A percentile compares a stretch with the other conserved stretches of the same genome.
Evolutionary conservation across 2,888 invertebrate genomes (phyloP).

Genomic region (Latheticus oryzae): DNA sequence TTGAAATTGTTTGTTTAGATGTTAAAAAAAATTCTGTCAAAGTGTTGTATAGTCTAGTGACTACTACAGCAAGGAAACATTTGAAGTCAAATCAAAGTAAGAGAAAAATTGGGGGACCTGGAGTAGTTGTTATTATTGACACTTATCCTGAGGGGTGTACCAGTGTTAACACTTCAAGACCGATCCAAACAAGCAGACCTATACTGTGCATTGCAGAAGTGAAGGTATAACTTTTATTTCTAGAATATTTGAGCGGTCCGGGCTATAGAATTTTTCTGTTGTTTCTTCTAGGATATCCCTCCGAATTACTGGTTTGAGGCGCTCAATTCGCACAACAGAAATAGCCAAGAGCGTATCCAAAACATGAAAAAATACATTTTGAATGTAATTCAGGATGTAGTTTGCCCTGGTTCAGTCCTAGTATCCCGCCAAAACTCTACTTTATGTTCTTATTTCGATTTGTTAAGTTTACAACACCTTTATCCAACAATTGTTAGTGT

Average conservation of each 20-base stretch:
- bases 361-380: constrained; percentile 46
- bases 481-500: constrained; percentile 53
- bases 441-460: constrained; percentile 50
- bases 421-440: constrained; percentile 57
- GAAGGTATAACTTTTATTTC: constrained; percentile 67
- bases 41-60: constrained; percentile 71
- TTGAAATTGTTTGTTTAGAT: constrained; percentile 63
- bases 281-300: constrained; percentile 54
- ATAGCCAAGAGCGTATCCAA: constrained; percentile 38
- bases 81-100: constrained; percentile 66
- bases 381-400: constrained; percentile 52
- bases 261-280: constrained; percentile 39
- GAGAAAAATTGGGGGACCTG: constrained; percentile 71
- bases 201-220: constrained; percentile 77
- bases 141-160: constrained; percentile 72
- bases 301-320: constrained; percentile 59
- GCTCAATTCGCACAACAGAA: constrained; percentile 44
- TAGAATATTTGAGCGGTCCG: background rate
- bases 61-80: constrained; percentile 66
- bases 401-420: constrained; percentile 61
- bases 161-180: constrained; percentile 66
- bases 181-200: constrained; percentile 68
- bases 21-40: constrained; percentile 70
- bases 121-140: constrained; percentile 73
- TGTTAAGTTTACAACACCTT: constrained; percentile 46